These are phyloP conservation scores for Seriola aureovittata DNA, from an alignment of 2,113 vertebrate genomes.

Conservation along the genomic window DNA sequence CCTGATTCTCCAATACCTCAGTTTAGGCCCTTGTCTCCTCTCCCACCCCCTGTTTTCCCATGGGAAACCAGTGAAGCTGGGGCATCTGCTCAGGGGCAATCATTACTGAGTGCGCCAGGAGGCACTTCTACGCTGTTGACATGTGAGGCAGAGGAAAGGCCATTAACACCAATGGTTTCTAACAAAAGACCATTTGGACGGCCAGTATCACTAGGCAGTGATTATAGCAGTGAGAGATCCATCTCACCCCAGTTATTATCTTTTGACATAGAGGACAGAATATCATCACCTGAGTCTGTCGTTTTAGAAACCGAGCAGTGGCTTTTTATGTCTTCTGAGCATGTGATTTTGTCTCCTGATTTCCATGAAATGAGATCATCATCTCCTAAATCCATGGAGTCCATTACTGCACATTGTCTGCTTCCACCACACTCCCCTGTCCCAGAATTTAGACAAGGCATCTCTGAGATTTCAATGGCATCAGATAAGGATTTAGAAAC, in stretches of 20 bases:
- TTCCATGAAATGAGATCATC: constrained; percentile 41
- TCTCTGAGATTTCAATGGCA: constrained; percentile 29
- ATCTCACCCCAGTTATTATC: constrained; percentile 62
- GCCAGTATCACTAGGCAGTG: constrained; percentile 57
- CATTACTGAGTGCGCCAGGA: constrained; percentile 19
- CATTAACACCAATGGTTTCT: constrained; percentile 74
- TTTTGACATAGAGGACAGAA: constrained; percentile 64
- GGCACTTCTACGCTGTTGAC: not conserved
- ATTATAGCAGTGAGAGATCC: constrained; percentile 36
- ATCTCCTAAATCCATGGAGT: constrained; percentile 53
- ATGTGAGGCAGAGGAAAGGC: constrained; percentile 60
- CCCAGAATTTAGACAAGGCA: constrained; percentile 41
- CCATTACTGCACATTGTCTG: constrained; percentile 3
- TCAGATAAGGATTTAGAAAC: constrained; percentile 39
- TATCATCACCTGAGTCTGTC: constrained; percentile 54
- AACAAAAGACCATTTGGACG: constrained; percentile 73
- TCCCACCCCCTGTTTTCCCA: constrained; percentile 66
- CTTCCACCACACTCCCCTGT: constrained; percentile 56
- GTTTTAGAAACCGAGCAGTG: constrained; percentile 34
- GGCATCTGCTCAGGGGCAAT: not conserved
- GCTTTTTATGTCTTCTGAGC: constrained; percentile 32
- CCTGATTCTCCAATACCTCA: constrained; percentile 68
- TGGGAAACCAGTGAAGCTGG: constrained; percentile 53
- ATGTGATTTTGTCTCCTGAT: constrained; percentile 26
- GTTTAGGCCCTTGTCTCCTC: constrained; percentile 73